Evolutionary conservation across 2,113 vertebrate species (phyloP).

Genomic region (Eulemur macaco): DNA sequence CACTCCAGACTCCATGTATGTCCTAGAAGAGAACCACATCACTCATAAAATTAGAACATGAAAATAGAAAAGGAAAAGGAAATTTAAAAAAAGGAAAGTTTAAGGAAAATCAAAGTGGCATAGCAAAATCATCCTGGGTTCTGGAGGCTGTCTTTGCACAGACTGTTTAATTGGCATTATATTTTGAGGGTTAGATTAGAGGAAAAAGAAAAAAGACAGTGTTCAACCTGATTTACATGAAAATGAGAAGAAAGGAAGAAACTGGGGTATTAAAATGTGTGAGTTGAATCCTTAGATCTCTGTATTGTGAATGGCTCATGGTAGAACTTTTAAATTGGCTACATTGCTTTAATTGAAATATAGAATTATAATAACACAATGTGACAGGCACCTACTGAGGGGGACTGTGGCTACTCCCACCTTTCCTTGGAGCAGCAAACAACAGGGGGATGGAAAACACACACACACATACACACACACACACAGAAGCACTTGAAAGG

Average conservation of each 20-base stretch:
- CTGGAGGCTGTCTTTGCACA: neutral
- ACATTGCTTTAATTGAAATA: conserved; percentile 70
- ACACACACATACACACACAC: neutral
- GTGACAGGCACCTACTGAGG: conserved; percentile 60
- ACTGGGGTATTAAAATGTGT: conserved; percentile 63
- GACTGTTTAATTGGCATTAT: conserved; percentile 73
- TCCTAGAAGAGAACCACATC: neutral
- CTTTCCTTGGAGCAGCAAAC: neutral
- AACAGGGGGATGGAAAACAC: neutral
- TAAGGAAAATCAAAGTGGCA: conserved; percentile 45
- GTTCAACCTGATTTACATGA: conserved; percentile 77
- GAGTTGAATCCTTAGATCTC: conserved; percentile 68
- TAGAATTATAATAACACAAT: conserved; percentile 61
- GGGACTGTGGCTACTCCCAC: conserved; percentile 14
- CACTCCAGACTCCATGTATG: neutral
- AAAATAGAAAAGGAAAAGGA: neutral
- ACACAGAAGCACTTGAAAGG: conserved; percentile 51
- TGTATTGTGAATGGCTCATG: conserved; percentile 7
- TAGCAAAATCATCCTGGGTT: conserved; percentile 32
- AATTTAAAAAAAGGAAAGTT: conserved; percentile 47
- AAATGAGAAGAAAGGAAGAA: conserved; percentile 68
- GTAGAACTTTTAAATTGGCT: conserved; percentile 68
- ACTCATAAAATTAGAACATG: conserved; percentile 40
- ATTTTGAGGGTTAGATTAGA: conserved; percentile 78
- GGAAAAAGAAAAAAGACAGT: conserved; percentile 66